Base-by-base conservation (phyloP, 1,140 invertebrate species). In the Drosophila elegans region DNA sequence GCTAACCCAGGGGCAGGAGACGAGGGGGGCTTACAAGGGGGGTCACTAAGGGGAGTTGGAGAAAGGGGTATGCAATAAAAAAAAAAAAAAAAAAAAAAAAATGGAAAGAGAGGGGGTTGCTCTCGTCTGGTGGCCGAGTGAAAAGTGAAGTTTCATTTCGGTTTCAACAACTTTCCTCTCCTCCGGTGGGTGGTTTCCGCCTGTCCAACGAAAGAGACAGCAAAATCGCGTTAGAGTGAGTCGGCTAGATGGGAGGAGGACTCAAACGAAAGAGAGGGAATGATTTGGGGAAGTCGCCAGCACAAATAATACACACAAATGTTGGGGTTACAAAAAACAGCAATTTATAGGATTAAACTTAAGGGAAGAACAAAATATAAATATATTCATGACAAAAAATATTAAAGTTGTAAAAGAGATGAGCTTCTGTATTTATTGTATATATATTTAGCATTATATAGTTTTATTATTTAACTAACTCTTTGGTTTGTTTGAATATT, bases 101-200 rank as follows among this genome's bases (percentile, higher is more conserved):
- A 13, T 41, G 53, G 3, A 6, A 29, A 13, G 38, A 27, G 48
- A 10, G 32, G 44, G n/a, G 45, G 1, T 10, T 59, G 54, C 21
- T 48, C 49, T 44, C 48, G 48, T 73, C 48, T 74, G 52, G 49
- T 57, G 51, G 52, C 41, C 55, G 48, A 78, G 74, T 78, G 53
- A 85, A 85, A 85, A 84, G 81, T 85, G 48, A 80, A 84, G 80
- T 84, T 85, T 85, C 56, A 74, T 85, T 85, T 85, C 59, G 51
- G 75, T 85, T 78, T 73, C 51, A 62, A 56, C 54, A 54, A 57
- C 46, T 74, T 82, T 78, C 71, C 73, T 76, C 73, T 56, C 13
- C 44, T 27, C 51, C 56, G 71, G 57, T 74, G 69, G 55, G 41
- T 74, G 57, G 49, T 13, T 74, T 74, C 67, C 54, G 36, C 32